Percentiles rank a stretch among this genome's conserved stretches.
Evolutionary conservation across 2,888 invertebrate genomes (phyloP).

Genomic region (Drosophila pseudotalamancana): DNA sequence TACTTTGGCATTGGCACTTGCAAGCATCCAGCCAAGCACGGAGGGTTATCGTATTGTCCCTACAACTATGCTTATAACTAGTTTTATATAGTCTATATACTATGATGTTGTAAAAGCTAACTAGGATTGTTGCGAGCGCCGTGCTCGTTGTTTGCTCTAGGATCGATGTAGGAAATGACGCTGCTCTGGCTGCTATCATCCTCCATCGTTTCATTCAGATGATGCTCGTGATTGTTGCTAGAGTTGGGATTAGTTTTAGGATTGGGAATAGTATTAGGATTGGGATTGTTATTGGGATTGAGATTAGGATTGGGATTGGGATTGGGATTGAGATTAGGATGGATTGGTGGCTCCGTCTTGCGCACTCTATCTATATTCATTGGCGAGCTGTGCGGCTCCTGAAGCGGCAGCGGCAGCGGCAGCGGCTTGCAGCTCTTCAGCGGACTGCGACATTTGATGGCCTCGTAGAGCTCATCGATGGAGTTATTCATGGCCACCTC

Average conservation of each 20-base stretch:
- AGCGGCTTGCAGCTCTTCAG: slow-evolving; percentile 33
- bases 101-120: slow-evolving; percentile 41
- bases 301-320: not conserved
- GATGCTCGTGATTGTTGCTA: slow-evolving; percentile 49
- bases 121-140: slow-evolving; percentile 51
- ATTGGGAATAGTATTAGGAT: slow-evolving; percentile 8
- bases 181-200: slow-evolving; percentile 84
- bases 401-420: slow-evolving; percentile 20
- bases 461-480: slow-evolving; percentile 89
- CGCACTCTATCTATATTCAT: slow-evolving; percentile 29
- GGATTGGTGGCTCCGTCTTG: slow-evolving; percentile 27
- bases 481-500: slow-evolving; percentile 79
- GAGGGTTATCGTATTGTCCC: slow-evolving; percentile 26
- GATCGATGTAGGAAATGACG: slow-evolving; percentile 84
- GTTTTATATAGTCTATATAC: slow-evolving; percentile 20
- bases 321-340: not conserved
- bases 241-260: slow-evolving; percentile 5
- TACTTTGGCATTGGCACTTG: slow-evolving; percentile 42
- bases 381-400: slow-evolving; percentile 8
- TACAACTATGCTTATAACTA: slow-evolving; percentile 7
- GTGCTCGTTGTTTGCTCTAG: slow-evolving; percentile 65
- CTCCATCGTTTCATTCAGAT: slow-evolving; percentile 79
- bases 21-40: slow-evolving; percentile 37
- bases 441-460: slow-evolving; percentile 85
- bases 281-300: not conserved